Evolutionary conservation across 2,797 vertebrate species (phyloP), one percentile per base, ranked within the genome.

Genomic region (Xerus rutilus): DNA sequence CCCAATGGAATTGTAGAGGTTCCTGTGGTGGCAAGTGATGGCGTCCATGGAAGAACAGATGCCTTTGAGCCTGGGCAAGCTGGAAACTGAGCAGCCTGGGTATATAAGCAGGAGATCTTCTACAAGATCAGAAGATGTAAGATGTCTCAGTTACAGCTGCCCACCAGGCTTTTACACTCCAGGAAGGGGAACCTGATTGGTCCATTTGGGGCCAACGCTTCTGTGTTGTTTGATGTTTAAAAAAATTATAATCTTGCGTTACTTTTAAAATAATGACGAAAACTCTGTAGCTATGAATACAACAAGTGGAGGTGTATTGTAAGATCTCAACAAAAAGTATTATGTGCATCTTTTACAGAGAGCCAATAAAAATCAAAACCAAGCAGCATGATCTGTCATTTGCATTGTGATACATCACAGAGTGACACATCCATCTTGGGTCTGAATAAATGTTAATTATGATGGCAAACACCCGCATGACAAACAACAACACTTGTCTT

Each of bases 241-340:
- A 73, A 72, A 94, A 69, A 54, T 13, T 72, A 91, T 47, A 74
- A 82, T 39, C 43, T 91, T 82, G 62, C 1, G 0, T 82, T 49
- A 35, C 47, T 90, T 94, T 94, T 13, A 39, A 90, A 90, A 91
- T 64, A 86, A 83, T 67, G 89, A 78, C 73, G 21, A 78, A 64
- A 73, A 82, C 52, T n/a, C 64, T 47, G 18, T 43, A 84, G 35
- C 32, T 73, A 49, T 45, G 59, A 73, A n/a, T 47, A 73, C 45
- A 86, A 23, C 20, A 82, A 93, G 52, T 6, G 35, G 47, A 83
- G 39, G 17, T 45, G 3, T 25, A 35, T 45, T 65, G 3, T 77
- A 65, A 90, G 47, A 88, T 62, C 88, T 86, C 74, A 13, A 62
- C 69, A 65, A 52, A 85, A 67, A 59, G 52, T 78, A 32, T 70